Base-by-base conservation (phyloP, 2,113 vertebrate species). In the Tychaedon coryphoeus region DNA sequence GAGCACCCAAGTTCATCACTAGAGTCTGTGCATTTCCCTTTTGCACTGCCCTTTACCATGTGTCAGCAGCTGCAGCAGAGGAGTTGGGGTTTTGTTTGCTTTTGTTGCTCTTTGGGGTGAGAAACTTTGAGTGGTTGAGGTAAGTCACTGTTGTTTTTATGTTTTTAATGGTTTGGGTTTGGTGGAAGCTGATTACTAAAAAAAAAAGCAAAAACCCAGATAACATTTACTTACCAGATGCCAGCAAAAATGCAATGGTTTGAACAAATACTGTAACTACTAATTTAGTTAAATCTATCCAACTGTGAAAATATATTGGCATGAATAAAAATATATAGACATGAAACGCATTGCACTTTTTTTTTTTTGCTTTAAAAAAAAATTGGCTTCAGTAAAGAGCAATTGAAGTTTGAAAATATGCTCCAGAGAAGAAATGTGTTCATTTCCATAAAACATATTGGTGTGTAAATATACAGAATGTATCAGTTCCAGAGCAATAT, bases 361-460 rank as follows among this genome's bases (percentile, higher is more conserved):
- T 81, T 42, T 91, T 92, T 94, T 94, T 53, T 53, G 51, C 50
- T 51, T 51, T 29, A 17, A 95, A 86, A 85, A 77, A 90, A 96
- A 96, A 87, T 87, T 96, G 90, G 92, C 95, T 96, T 94, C 69
- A 47, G 69, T 94, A 95, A 96, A 96, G 88, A 97, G 94, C 95
- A 95, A 86, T 74, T 96, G 92, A 90, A 97, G 94, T 96, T 96
- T 93, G 95, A 95, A 97, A 97, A 96, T 97, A 96, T 92, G 88
- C 88, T 93, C 36, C 88, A 2, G 7, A 92, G 88, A 93, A 91
- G 78, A 96, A 96, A 95, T 95, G 92, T 97, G 93, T 96, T 96
- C 93, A 96, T 96, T 97, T 96, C 95, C 94, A 96, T 96, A 96
- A 97, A 96, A 90, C 95, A 96, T 96, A 95, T 96, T 96, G 93